These are phyloP conservation scores for Pseudoatta argentina DNA, from an alignment of 1,140 invertebrate genomes.

Conservation along the genomic window DNA sequence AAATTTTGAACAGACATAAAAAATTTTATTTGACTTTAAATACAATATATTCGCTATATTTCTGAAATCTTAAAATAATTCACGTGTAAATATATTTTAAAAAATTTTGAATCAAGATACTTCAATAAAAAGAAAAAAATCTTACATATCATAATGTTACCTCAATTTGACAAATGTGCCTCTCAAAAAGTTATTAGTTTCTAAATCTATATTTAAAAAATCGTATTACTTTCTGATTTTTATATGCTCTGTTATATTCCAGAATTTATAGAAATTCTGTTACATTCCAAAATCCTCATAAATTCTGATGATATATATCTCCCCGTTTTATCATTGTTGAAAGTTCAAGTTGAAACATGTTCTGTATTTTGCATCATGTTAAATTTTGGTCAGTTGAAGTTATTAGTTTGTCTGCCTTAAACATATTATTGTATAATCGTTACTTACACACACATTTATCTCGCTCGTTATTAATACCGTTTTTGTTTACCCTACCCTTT, in stretches of 20 bases:
- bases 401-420: constrained; percentile 47
- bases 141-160: not conserved
- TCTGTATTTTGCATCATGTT: constrained; percentile 38
- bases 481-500: constrained; percentile 8
- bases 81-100: not conserved
- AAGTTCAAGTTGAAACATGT: constrained; percentile 26
- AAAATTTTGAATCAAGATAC: not conserved
- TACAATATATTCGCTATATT: constrained; percentile 7
- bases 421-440: constrained; percentile 53
- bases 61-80: not conserved
- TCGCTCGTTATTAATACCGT: constrained; percentile 35
- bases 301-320: not conserved
- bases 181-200: not conserved
- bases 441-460: constrained; percentile 36
- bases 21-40: constrained; percentile 14
- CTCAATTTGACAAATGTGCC: not conserved
- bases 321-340: constrained; percentile 24
- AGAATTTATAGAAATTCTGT: not conserved
- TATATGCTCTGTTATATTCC: not conserved
- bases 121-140: not conserved
- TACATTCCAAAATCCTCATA: not conserved
- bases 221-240: not conserved
- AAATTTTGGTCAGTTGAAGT: constrained; percentile 49
- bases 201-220: not conserved
- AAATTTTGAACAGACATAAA: not conserved